Percentiles rank a stretch among this genome's conserved stretches.
Conservation (phyloP, 2,113 vertebrate genomes). For the Nannospalax galili region DNA sequence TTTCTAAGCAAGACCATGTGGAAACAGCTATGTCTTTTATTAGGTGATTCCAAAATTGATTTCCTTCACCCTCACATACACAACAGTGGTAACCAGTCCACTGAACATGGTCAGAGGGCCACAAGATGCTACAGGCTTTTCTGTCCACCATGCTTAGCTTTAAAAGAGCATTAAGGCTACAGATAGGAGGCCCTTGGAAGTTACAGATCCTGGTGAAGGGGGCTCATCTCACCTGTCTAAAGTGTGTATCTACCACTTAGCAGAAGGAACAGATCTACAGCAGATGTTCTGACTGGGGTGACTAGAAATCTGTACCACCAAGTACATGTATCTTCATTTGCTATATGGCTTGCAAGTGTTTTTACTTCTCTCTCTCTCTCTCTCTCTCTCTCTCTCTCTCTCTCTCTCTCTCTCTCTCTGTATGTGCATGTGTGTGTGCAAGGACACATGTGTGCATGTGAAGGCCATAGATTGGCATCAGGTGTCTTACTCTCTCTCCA, state of each 20-base stretch:
- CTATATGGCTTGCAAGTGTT: neutral
- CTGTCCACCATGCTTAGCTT: neutral
- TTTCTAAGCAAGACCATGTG: neutral
- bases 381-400: neutral
- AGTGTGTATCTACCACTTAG: neutral
- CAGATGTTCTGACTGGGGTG: slow-evolving; percentile 26
- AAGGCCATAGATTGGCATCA: neutral
- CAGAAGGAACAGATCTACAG: slow-evolving; percentile 29
- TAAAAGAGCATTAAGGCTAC: neutral
- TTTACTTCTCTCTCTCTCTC: neutral
- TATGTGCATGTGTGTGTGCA: neutral
- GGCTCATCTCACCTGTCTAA: neutral
- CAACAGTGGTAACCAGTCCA: neutral
- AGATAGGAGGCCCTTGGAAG: neutral
- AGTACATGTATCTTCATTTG: neutral
- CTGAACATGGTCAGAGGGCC: neutral
- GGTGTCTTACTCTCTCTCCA: neutral
- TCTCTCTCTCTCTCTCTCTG: neutral
- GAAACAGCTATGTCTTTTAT: neutral
- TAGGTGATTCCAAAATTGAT: neutral
- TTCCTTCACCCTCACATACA: neutral
- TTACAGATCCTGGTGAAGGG: neutral
- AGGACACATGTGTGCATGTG: neutral
- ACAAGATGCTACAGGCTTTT: neutral
- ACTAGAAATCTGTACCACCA: neutral